phyloP scores from a whole-genome alignment of 2,888 invertebrate species.

The Stenoptilia bipunctidactyla region DNA sequence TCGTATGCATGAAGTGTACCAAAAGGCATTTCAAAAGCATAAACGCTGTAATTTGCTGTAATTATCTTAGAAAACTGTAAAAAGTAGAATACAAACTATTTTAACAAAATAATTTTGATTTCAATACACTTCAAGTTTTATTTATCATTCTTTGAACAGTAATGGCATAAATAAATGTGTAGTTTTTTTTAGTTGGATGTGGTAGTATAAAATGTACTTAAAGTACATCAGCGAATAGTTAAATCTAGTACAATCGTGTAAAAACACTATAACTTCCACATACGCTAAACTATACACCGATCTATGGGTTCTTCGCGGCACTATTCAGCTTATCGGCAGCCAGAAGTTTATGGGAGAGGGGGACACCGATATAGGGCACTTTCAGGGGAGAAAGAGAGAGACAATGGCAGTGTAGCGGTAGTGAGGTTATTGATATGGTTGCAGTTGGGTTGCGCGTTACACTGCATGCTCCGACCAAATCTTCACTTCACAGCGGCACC shows the following conservation, averaged over 20 bases:
- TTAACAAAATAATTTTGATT: too few relatives aligned
- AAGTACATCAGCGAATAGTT: conserved; percentile 7
- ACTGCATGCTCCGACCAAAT: conserved; percentile 86
- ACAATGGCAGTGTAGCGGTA: conserved; percentile 35
- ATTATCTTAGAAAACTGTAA: not conserved
- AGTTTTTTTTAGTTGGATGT: conserved; percentile 43
- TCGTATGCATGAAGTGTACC: conserved; percentile 51
- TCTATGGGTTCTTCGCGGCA: too few relatives aligned
- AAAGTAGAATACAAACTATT: too few relatives aligned
- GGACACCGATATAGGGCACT: too few relatives aligned
- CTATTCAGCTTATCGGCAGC: conserved; percentile 27
- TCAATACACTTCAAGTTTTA: too few relatives aligned
- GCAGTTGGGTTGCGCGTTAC: conserved; percentile 92
- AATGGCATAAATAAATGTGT: conserved; percentile 39
- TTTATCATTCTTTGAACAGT: conserved; percentile 5
- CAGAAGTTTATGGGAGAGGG: conserved; percentile 15
- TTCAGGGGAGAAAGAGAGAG: conserved; percentile 15
- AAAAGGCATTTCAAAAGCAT: conserved; percentile 28
- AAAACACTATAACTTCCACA: too few relatives aligned
- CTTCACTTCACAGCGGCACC: conserved; percentile 69
- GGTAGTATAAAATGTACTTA: conserved; percentile 45
- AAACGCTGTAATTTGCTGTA: not conserved
- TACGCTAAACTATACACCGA: too few relatives aligned
- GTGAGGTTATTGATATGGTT: conserved; percentile 76
- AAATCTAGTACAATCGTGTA: conserved; percentile 2